Evolutionary conservation across 2,797 vertebrate genomes (phyloP), one percentile per base, ranked within the genome.

Genomic region (Lithobates pipiens): DNA sequence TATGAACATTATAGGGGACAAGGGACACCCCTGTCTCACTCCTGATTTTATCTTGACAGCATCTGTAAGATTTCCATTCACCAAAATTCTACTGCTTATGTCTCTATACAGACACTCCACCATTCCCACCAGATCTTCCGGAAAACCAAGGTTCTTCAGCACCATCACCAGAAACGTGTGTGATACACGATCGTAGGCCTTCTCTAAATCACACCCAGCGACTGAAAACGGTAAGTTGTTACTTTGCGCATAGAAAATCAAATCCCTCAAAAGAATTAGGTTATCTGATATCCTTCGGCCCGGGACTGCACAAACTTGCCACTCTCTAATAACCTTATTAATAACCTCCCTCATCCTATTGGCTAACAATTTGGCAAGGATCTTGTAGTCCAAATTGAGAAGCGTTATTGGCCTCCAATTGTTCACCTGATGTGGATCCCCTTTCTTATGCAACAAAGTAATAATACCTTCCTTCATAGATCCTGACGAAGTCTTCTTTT

Each of bases 161-260:
- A 71, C 69, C 25, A 29, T 18, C 39, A 71, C 39, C 29, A 71
- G 15, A 36, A 9, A 71, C 2, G 7, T 3, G 7, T 68, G 65
- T 5, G 65, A 29, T 4, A 71, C 69, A 2, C 10, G 3, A 3
- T 54, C 46, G 16, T 54, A 76, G 0, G 27, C 50, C 10, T 34
- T 61, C 13, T 57, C 25, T 2, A 78, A 42, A 25, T 78, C 57
- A 6, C 65, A 6, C 7, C 29, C n/a, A 5, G 21, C 23, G 0
- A 23, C 9, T 3, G 2, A 23, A 0, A 46, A 7, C 0, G 1
- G 3, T 4, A 29, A 3, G 0, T 23, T 5, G 21, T 29, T 7
- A 0, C 29, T 39, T 1, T 18, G 29, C 6, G 25, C 29, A 61
- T 76, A 3, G 2, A 32, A 67, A 27, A 80, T 42, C 9, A 21